Evolutionary conservation across 2,888 invertebrate genomes (phyloP).

Genomic region (Tetragonula carbonaria): DNA sequence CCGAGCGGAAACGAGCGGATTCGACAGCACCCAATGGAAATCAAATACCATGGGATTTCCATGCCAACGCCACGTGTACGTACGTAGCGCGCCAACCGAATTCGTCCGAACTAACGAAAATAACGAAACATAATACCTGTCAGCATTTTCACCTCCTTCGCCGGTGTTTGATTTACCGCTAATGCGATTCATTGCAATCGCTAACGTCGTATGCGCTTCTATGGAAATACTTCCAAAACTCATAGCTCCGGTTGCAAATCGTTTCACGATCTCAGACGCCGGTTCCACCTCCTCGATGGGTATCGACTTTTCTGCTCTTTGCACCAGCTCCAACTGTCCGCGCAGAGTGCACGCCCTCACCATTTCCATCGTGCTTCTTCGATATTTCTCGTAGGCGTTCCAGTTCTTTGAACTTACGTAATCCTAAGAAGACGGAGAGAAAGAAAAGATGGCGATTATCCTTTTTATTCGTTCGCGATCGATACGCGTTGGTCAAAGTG

Average conservation of each 20-base stretch:
- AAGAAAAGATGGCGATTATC: neutral
- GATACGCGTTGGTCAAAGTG: neutral
- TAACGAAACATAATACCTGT: conserved; percentile 83
- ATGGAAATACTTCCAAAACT: conserved; percentile 98
- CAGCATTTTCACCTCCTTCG: conserved; percentile 96
- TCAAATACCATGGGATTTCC: neutral
- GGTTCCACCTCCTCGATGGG: conserved; percentile 96
- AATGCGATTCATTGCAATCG: conserved; percentile 98
- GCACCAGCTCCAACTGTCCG: conserved; percentile 95
- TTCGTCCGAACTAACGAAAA: neutral
- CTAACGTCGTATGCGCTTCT: conserved; percentile 97
- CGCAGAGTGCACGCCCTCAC: conserved; percentile 94
- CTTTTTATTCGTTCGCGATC: neutral
- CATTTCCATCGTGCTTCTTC: conserved; percentile 94
- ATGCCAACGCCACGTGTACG: neutral
- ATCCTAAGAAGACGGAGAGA: conserved; percentile 86
- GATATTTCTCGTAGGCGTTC: conserved; percentile 93
- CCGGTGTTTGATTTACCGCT: conserved; percentile 99
- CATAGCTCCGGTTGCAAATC: conserved; percentile 96
- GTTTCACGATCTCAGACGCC: conserved; percentile 96
- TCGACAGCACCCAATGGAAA: neutral
- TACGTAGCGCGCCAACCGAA: neutral
- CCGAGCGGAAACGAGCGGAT: neutral
- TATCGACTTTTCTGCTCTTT: conserved; percentile 91
- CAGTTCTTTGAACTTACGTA: conserved; percentile 92